These are phyloP conservation scores for Syngnathus acus DNA, from an alignment of 2,797 vertebrate genomes.

Conservation along the genomic window DNA sequence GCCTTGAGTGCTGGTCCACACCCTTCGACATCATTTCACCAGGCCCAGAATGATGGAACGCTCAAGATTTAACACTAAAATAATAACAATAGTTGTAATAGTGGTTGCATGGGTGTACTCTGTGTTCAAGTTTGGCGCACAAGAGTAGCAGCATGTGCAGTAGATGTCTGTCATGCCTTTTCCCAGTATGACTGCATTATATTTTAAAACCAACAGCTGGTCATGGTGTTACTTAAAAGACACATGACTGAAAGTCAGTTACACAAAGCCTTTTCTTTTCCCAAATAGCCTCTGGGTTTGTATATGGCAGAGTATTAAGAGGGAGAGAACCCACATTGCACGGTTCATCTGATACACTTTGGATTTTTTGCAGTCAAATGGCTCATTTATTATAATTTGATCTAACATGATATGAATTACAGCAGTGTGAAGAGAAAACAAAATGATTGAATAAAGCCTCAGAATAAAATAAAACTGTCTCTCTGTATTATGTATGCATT, in stretches of 20 bases:
- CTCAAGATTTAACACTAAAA: background rate
- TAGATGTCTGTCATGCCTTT: background rate
- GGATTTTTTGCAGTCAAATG: background rate
- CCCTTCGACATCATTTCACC: conserved; percentile 3
- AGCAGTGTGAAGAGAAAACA: background rate
- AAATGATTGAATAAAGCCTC: too few species aligned
- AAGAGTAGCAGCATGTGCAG: background rate
- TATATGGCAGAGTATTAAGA: conserved; percentile 18
- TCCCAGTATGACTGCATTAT: background rate
- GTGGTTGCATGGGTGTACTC: background rate
- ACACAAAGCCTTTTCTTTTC: conserved; percentile 16
- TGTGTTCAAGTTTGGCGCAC: background rate
- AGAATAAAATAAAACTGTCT: too few species aligned
- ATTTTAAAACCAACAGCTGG: conserved; percentile 31
- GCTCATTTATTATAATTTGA: background rate
- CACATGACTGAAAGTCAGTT: conserved; percentile 11
- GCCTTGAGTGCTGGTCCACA: conserved; percentile 5
- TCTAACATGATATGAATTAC: background rate
- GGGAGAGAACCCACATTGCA: background rate
- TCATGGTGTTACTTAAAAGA: conserved; percentile 24
- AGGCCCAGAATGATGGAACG: conserved; percentile 6
- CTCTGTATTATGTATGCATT: too few species aligned
- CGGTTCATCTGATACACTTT: background rate
- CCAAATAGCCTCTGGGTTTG: conserved; percentile 29
- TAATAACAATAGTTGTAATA: background rate